These are phyloP conservation scores for Lethenteron camtschaticum DNA, from an alignment of 2,113 vertebrate genomes.

Conservation along the genomic window DNA sequence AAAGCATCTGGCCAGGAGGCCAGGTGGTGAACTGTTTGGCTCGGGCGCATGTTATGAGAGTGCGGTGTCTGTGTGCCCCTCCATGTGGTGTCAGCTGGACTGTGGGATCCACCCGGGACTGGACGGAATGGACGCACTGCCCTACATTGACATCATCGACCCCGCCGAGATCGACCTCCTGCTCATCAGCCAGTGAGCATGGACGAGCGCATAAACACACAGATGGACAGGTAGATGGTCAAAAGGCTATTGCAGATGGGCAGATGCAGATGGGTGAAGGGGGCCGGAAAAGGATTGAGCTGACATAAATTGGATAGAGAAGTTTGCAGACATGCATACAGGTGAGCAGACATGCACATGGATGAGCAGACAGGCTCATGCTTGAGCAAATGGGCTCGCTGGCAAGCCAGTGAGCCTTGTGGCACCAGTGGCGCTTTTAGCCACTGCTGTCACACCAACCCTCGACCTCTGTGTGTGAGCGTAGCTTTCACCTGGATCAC, in stretches of 20 bases:
- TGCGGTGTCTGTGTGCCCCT: no score
- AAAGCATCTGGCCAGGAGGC: no score
- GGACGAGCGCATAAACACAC: neutral
- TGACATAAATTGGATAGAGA: no score
- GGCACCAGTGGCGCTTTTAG: neutral
- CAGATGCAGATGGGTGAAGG: no score
- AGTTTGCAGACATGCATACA: no score
- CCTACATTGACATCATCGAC: constrained; percentile 89
- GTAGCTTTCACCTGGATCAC: constrained; percentile 88
- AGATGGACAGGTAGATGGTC: neutral
- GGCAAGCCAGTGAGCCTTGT: constrained; percentile 1
- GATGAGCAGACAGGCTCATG: no score
- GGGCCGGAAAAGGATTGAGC: no score
- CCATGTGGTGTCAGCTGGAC: constrained; percentile 37
- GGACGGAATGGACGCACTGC: constrained; percentile 93
- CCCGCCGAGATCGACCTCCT: constrained; percentile 92
- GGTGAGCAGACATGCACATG: no score
- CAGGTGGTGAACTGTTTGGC: no score
- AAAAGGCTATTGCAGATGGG: neutral
- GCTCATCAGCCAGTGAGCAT: constrained; percentile 78
- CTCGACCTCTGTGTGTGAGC: constrained; percentile 9
- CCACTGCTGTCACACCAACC: neutral
- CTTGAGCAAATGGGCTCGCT: no score
- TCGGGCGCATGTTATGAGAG: no score
- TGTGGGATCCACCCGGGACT: constrained; percentile 92